These are phyloP conservation scores for Cotesia typhae DNA, from an alignment of 1,140 invertebrate genomes.

Conservation along the genomic window DNA sequence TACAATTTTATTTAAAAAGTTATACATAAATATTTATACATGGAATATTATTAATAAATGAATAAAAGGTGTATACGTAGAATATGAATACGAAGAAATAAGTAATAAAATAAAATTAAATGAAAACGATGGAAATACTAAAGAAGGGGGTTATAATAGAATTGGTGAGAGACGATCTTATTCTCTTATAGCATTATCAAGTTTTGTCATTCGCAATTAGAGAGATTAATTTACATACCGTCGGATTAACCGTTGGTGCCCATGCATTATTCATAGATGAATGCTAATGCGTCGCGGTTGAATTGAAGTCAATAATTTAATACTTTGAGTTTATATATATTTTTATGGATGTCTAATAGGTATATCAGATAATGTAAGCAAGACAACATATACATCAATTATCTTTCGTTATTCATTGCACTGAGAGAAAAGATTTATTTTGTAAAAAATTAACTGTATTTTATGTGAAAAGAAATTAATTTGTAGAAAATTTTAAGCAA, in stretches of 20 bases:
- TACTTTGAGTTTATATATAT: constrained; percentile 43
- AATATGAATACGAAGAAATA: neutral
- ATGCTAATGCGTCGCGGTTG: constrained; percentile 54
- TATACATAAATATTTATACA: too few species aligned
- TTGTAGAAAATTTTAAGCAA: too few species aligned
- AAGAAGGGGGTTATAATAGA: constrained; percentile 15
- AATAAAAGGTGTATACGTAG: neutral
- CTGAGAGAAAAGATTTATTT: too few species aligned
- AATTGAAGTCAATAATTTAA: constrained; percentile 60
- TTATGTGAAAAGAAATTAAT: too few species aligned
- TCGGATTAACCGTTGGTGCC: constrained; percentile 54
- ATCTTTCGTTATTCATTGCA: too few species aligned
- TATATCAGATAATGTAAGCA: too few species aligned
- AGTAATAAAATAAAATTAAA: constrained; percentile 19
- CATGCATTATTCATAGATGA: constrained; percentile 56
- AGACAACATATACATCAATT: too few species aligned
- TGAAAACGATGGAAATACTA: constrained; percentile 17
- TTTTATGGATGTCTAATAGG: neutral
- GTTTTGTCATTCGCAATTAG: constrained; percentile 59
- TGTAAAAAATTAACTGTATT: too few species aligned
- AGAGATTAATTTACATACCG: constrained; percentile 55
- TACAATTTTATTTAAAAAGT: too few species aligned
- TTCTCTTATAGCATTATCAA: constrained; percentile 38
- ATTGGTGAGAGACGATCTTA: constrained; percentile 25
- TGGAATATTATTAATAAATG: too few species aligned